A percentile compares a stretch with the other conserved stretches of the same genome.
Evolutionary conservation across 2,797 vertebrate species (phyloP).

Genomic region (Anas capensis): DNA sequence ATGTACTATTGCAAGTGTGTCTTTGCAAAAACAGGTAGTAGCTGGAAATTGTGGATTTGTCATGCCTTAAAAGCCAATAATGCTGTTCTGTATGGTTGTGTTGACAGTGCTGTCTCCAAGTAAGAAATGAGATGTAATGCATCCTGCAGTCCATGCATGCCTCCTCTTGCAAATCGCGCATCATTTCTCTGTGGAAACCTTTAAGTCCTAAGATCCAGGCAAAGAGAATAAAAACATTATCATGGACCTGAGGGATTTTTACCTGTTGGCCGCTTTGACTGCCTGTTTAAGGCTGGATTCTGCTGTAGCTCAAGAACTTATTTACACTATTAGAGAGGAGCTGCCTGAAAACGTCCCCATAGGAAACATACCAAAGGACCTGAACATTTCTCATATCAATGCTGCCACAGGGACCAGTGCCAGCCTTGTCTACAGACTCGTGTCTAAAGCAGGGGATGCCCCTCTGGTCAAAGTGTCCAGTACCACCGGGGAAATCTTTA

Average conservation of each 20-base stretch:
- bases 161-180: slow-evolving; percentile 82
- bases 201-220: slow-evolving; percentile 85
- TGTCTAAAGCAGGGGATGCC: slow-evolving; percentile 97
- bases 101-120: slow-evolving; percentile 89
- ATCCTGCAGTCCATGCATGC: slow-evolving; percentile 84
- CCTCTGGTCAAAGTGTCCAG: slow-evolving; percentile 96
- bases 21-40: slow-evolving; percentile 67
- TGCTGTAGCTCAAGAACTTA: slow-evolving; percentile 97
- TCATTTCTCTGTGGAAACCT: slow-evolving; percentile 78
- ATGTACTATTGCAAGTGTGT: slow-evolving; percentile 66
- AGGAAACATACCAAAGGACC: slow-evolving; percentile 99
- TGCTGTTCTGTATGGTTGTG: slow-evolving; percentile 89
- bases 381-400: slow-evolving; percentile 98
- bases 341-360: slow-evolving; percentile 98
- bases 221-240: slow-evolving; percentile 85
- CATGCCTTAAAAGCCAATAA: slow-evolving; percentile 78
- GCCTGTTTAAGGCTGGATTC: slow-evolving; percentile 98
- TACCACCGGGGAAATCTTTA: slow-evolving; percentile 97
- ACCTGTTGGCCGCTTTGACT: slow-evolving; percentile 95
- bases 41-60: slow-evolving; percentile 63
- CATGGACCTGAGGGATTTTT: slow-evolving; percentile 99
- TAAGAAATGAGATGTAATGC: slow-evolving; percentile 87
- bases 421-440: slow-evolving; percentile 97
- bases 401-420: slow-evolving; percentile 92
- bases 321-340: slow-evolving; percentile 98